phyloP scores from a whole-genome alignment of 2,113 vertebrate species.

The Pyrgilauda ruficollis region DNA sequence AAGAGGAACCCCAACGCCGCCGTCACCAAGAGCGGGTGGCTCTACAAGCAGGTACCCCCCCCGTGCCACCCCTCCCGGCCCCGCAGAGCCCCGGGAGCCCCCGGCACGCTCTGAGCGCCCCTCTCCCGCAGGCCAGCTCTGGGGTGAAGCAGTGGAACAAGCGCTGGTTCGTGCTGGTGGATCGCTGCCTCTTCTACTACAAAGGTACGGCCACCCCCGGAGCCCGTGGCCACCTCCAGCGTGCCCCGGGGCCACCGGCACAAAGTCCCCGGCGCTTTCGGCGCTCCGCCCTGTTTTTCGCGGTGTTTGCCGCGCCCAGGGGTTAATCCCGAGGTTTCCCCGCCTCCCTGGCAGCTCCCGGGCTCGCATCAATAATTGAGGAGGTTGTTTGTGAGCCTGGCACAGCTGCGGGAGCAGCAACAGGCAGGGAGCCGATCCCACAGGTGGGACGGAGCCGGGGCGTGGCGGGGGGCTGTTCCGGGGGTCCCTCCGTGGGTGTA shows the following conservation, averaged over 20 bases:
- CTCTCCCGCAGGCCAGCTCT: slow-evolving; percentile 84
- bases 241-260: neutral
- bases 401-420: slow-evolving; percentile 6
- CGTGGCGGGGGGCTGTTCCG: fast-evolving
- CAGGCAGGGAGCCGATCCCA: neutral
- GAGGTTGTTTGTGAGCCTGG: neutral
- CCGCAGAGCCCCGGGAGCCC: fast-evolving
- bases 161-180: slow-evolving; percentile 94
- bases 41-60: slow-evolving; percentile 88
- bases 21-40: slow-evolving; percentile 88
- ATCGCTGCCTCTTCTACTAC: slow-evolving; percentile 96
- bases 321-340: neutral
- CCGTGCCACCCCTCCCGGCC: fast-evolving
- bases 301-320: fast-evolving
- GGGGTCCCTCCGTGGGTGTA: neutral
- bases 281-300: fast-evolving
- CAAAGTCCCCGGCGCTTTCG: fast-evolving
- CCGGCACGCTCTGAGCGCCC: neutral
- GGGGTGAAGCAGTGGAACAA: slow-evolving; percentile 97
- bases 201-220: slow-evolving; percentile 76
- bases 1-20: slow-evolving; percentile 87
- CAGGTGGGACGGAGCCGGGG: neutral
- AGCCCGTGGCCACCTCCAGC: fast-evolving
- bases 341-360: slow-evolving; percentile 1
- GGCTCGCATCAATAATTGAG: slow-evolving; percentile 54